A percentile compares a stretch with the other conserved stretches of the same genome.
Conservation (phyloP, 1,140 invertebrate species). For the Sitophilus oryzae region DNA sequence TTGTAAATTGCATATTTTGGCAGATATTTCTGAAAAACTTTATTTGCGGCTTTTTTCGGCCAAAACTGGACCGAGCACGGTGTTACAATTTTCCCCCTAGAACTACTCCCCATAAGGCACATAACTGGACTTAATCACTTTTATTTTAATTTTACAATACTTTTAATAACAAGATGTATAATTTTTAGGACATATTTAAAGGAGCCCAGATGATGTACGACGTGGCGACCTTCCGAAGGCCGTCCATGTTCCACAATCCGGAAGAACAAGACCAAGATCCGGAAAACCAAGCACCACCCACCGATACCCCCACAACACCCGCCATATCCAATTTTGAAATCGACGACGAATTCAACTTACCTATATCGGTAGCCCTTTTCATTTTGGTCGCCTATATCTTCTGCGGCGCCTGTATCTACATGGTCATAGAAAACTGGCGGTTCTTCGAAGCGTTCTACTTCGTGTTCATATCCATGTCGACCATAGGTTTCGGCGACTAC, state of each 20-base stretch:
- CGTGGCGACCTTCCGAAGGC: constrained; percentile 63
- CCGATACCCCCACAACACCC: constrained; percentile 59
- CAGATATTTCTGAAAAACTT: too few species aligned
- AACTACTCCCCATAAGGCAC: too few species aligned
- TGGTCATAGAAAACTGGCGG: constrained; percentile 71
- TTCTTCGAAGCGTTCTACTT: constrained; percentile 91
- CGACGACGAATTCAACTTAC: constrained; percentile 91
- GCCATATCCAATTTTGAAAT: constrained; percentile 62
- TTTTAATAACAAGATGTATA: neutral
- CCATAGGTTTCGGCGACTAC: constrained; percentile 87
- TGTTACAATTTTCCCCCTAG: too few species aligned
- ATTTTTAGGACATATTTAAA: constrained; percentile 67
- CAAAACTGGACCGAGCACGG: too few species aligned
- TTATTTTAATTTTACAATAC: neutral
- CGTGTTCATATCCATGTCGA: constrained; percentile 91
- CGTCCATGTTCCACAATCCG: constrained; percentile 51
- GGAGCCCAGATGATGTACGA: constrained; percentile 74
- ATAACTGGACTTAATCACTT: too few species aligned
- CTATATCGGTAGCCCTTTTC: constrained; percentile 76
- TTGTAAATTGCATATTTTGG: too few species aligned
- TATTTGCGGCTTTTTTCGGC: too few species aligned
- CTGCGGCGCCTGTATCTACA: constrained; percentile 72
- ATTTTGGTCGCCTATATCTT: constrained; percentile 81
- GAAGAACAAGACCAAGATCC: constrained; percentile 29
- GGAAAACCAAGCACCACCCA: constrained; percentile 27